Conservation (phyloP, 2,113 vertebrate genomes). For the Megatriorchis doriae region DNA sequence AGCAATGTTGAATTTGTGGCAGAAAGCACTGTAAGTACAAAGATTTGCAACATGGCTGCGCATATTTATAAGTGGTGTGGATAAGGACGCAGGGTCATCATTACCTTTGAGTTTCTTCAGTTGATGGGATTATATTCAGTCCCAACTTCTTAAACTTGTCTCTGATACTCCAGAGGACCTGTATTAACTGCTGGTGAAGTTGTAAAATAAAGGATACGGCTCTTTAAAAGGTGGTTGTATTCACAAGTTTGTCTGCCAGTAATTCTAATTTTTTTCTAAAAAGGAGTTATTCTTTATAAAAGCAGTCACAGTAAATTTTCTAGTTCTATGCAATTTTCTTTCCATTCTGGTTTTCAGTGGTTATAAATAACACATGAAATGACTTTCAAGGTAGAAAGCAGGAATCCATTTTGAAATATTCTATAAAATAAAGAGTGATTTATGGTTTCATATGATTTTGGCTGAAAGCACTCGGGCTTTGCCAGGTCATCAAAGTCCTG, state of each 20-base stretch:
- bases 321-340: slow-evolving; percentile 76
- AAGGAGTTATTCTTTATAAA: slow-evolving; percentile 72
- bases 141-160: background rate
- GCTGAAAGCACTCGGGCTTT: slow-evolving; percentile 83
- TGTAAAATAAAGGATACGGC: background rate
- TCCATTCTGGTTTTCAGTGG: slow-evolving; percentile 71
- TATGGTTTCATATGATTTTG: slow-evolving; percentile 85
- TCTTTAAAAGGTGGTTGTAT: slow-evolving; percentile 43
- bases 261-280: slow-evolving; percentile 59
- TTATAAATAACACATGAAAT: slow-evolving; percentile 87
- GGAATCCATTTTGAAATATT: slow-evolving; percentile 85
- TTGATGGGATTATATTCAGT: background rate
- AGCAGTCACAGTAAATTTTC: slow-evolving; percentile 75
- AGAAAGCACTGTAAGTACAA: background rate
- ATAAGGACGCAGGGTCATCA: background rate
- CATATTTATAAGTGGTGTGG: background rate
- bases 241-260: slow-evolving; percentile 47
- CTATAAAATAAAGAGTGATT: slow-evolving; percentile 85
- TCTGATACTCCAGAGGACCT: background rate
- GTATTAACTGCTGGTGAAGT: background rate
- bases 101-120: background rate
- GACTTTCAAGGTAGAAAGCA: slow-evolving; percentile 86
- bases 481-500: slow-evolving; percentile 85
- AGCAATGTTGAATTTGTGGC: background rate
- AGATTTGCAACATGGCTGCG: background rate